phyloP scores from a whole-genome alignment of 2,888 invertebrate genomes.

The Ophion costatus region DNA sequence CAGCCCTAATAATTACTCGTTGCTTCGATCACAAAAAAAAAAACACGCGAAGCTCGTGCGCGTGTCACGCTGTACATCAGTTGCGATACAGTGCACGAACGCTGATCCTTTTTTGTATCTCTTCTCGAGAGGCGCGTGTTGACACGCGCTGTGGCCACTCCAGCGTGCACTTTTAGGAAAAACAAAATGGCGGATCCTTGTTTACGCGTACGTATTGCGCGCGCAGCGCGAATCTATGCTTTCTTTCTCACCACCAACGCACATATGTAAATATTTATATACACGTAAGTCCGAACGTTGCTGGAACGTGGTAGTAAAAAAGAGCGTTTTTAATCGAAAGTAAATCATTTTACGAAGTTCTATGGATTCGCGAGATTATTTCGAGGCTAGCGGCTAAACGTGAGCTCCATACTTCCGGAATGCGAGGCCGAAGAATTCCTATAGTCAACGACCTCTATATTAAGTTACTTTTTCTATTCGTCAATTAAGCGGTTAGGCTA shows the following conservation, averaged over 20 bases:
- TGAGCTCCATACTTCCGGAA: too few relatives aligned
- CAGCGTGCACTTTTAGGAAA: slow-evolving; percentile 42
- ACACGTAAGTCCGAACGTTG: slow-evolving; percentile 1
- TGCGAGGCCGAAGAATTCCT: too few relatives aligned
- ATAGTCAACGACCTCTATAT: too few relatives aligned
- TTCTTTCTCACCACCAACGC: not conserved
- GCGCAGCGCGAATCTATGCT: not conserved
- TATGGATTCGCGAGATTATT: not conserved
- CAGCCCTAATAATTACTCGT: slow-evolving; percentile 43
- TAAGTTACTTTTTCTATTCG: too few relatives aligned
- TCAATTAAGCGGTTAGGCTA: too few relatives aligned
- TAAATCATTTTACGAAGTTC: not conserved
- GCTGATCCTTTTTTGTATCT: slow-evolving; percentile 13
- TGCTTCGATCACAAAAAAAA: slow-evolving; percentile 49
- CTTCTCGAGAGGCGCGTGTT: slow-evolving; percentile 40
- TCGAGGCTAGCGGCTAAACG: not conserved
- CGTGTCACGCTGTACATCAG: slow-evolving; percentile 46
- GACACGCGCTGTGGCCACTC: slow-evolving; percentile 40
- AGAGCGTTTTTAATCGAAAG: not conserved
- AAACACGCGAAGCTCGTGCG: slow-evolving; percentile 55
- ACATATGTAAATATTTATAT: not conserved
- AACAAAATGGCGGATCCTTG: slow-evolving; percentile 18
- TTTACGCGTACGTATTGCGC: not conserved
- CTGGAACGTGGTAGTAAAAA: slow-evolving; percentile 18
- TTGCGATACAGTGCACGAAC: slow-evolving; percentile 54